These are phyloP conservation scores for Catocala sponsa DNA, from an alignment of 2,888 invertebrate genomes.

Conservation along the genomic window DNA sequence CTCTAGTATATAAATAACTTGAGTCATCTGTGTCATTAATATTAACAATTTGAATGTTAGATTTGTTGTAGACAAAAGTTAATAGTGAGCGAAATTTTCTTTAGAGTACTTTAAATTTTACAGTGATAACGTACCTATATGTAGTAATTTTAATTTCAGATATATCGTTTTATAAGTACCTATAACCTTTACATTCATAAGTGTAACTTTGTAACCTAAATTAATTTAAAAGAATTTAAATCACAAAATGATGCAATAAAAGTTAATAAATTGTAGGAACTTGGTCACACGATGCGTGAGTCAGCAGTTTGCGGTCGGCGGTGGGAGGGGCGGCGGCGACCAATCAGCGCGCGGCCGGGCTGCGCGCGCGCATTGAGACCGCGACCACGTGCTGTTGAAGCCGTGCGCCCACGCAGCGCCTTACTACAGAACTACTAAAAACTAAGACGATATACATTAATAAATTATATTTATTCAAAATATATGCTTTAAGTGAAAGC, in stretches of 20 bases:
- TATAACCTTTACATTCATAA: no score
- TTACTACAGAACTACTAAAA: neutral
- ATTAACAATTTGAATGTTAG: no score
- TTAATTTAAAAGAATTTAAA: neutral
- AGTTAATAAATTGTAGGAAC: slow-evolving; percentile 11
- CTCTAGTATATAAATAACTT: no score
- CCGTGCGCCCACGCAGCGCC: slow-evolving; percentile 48
- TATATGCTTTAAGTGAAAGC: no score
- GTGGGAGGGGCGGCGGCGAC: slow-evolving; percentile 79
- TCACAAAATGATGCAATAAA: slow-evolving; percentile 15
- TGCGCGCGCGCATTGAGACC: slow-evolving; percentile 63
- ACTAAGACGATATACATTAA: neutral
- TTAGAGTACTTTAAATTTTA: no score
- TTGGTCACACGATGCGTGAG: slow-evolving; percentile 53
- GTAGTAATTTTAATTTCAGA: no score
- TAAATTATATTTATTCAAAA: neutral
- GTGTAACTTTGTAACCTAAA: no score
- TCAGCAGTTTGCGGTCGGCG: slow-evolving; percentile 62
- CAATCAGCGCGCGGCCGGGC: slow-evolving; percentile 70
- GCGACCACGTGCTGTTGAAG: slow-evolving; percentile 69
- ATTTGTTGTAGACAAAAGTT: no score
- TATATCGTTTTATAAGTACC: no score
- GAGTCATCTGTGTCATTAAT: no score
- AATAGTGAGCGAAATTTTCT: no score
- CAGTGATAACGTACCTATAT: no score